Evolutionary conservation across 2,888 invertebrate genomes (phyloP).

Genomic region (Drosophila siamana): DNA sequence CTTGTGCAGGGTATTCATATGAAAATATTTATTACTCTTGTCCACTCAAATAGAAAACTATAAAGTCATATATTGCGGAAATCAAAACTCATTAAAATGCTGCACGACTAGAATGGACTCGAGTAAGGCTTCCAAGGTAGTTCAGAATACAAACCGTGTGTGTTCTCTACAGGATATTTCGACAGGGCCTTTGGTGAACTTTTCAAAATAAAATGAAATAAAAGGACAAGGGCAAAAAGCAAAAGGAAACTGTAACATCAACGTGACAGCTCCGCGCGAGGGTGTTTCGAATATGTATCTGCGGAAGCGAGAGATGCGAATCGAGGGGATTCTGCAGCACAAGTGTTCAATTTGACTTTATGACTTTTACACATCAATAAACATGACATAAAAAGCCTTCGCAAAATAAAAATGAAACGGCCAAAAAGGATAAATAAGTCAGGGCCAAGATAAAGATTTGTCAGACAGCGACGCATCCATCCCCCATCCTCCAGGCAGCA

Average conservation of each 20-base stretch:
- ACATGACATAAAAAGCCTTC: constrained; percentile 76
- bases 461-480: constrained; percentile 34
- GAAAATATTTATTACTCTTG: neutral
- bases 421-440: constrained; percentile 77
- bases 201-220: constrained; percentile 40
- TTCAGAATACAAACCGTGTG: neutral
- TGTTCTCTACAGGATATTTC: constrained; percentile 17
- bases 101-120: neutral
- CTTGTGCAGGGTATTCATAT: too few species aligned
- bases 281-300: constrained; percentile 10
- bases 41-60: constrained; percentile 31
- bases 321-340: constrained; percentile 36
- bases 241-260: constrained; percentile 9
- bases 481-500: neutral
- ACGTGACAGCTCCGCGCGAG: constrained; percentile 21
- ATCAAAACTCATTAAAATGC: neutral
- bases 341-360: constrained; percentile 77
- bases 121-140: neutral
- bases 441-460: constrained; percentile 75
- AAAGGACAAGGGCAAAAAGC: neutral
- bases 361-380: constrained; percentile 82
- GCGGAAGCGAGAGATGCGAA: neutral
- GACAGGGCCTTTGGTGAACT: neutral
- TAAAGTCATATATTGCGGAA: constrained; percentile 22
- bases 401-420: constrained; percentile 72